Percentiles rank a stretch among this genome's conserved stretches.
phyloP scores from a whole-genome alignment of 2,113 vertebrate genomes.

The Mustela nigripes region DNA sequence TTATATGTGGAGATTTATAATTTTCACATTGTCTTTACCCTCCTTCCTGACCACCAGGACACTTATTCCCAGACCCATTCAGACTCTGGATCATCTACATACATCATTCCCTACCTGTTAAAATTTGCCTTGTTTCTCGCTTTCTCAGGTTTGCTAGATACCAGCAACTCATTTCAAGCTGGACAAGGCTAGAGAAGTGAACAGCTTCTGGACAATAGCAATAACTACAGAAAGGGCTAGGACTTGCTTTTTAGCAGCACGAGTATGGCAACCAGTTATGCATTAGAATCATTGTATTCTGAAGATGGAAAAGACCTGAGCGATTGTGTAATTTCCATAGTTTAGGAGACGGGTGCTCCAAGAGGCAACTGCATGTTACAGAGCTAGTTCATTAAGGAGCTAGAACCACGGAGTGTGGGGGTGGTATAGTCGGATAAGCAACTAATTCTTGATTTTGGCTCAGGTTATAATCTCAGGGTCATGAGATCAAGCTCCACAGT shows the following conservation, averaged over 20 bases:
- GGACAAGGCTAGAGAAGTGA: neutral
- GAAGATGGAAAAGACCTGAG: neutral
- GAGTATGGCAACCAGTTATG: neutral
- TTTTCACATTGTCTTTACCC: neutral
- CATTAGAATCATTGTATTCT: neutral
- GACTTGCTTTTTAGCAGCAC: neutral
- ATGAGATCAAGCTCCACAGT: neutral
- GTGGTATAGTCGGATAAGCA: neutral
- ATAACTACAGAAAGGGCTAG: neutral
- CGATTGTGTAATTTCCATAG: neutral
- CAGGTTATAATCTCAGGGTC: neutral
- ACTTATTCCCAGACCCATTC: neutral
- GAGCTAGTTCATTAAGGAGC: neutral
- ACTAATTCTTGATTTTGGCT: neutral
- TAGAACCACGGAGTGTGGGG: neutral
- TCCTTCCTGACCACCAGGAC: neutral
- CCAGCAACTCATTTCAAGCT: neutral
- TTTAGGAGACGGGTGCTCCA: neutral
- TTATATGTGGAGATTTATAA: neutral
- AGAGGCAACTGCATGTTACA: neutral
- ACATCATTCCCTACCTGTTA: neutral
- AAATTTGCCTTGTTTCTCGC: neutral
- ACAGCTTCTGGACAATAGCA: neutral
- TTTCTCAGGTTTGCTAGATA: neutral
- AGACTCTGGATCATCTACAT: neutral